Evolutionary conservation across 2,888 invertebrate genomes (phyloP), one percentile per base, ranked within the genome.

Genomic region (Pseudolycoriella hygida): DNA sequence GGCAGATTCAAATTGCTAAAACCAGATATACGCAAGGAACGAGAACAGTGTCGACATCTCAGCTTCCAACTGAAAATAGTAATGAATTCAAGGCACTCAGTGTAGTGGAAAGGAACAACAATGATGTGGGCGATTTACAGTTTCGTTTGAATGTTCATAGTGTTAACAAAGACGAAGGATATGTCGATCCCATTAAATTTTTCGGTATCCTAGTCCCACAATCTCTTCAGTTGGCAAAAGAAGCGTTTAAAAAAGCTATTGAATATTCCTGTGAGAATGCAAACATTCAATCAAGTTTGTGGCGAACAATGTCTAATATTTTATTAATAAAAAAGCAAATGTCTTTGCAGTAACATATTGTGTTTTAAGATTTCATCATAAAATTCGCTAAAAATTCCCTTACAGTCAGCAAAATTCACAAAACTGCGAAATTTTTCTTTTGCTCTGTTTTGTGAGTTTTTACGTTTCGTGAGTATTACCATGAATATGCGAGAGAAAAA

Each of bases 121-220:
- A 65, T 55, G 65, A 67, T 38, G 50, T 67, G 14, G 53, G 57
- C 17, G 52, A 49, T 8, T 42, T 50, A 38, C 50, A 55, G 37
- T 60, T 67, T 30, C 51, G 58, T 17, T 46, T 70, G 14, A 60
- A 65, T 47, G 60, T 58, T 25, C 58, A 58, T 44, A 43, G 52
- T 2, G 51, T 61, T 55, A 50, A 70, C 56, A 59, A 69, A 57
- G 53, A 57, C 2, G 52, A 55, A 2, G 61, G 60, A 2, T 62
- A 60, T 20, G 55, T 67, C 54, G 61, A 90, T 60, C 88, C 90
- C 0, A 59, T 89, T 25, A 77, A 75, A 50, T 89, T 88, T 88
- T 92, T 90, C 67, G 89, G 89, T 11, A 74, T 87, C 34, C 63
- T 92, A 31, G 84, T 88, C 0, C 88, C 90, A 0, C 78, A 80